Evolutionary conservation across 37 sponge, comb jelly and placozoan genomes (phyloP).

Genomic region (Corticium candelabrum): DNA sequence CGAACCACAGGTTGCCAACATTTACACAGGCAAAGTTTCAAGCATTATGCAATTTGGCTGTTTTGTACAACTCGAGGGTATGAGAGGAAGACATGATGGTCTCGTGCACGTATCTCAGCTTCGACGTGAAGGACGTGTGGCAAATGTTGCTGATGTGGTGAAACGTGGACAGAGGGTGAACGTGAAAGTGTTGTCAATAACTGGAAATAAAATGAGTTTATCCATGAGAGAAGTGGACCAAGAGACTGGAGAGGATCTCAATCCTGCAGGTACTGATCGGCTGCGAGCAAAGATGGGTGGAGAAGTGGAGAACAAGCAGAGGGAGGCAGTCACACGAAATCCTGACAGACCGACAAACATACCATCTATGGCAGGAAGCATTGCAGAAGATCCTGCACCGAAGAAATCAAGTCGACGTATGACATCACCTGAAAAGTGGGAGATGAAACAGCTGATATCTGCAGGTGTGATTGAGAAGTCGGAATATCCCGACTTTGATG

Average conservation of each 20-base stretch:
- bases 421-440: conserved; percentile 98
- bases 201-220: conserved; percentile 77
- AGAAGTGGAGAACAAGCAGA: conserved; percentile 27
- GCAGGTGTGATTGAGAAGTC: conserved; percentile 85
- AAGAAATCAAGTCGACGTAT: conserved; percentile 38
- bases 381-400: not conserved
- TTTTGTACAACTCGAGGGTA: conserved; percentile 89
- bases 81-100: conserved; percentile 71
- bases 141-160: conserved; percentile 72
- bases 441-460: conserved; percentile 91
- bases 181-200: conserved; percentile 82
- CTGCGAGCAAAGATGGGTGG: conserved; percentile 8
- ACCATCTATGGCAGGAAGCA: not conserved
- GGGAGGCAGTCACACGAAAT: conserved; percentile 46
- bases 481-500: conserved; percentile 88
- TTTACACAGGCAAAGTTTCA: conserved; percentile 85
- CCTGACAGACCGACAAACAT: conserved; percentile 45
- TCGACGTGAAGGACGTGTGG: conserved; percentile 63
- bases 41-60: conserved; percentile 97
- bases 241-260: conserved; percentile 73
- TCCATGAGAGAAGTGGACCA: conserved; percentile 97
- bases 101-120: conserved; percentile 89
- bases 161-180: conserved; percentile 76
- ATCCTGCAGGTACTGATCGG: conserved; percentile 36
- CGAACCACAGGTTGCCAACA: conserved; percentile 8